These are phyloP conservation scores for Cassiopea xamachana DNA, from an alignment of 30 jellyfish, hydroid and myxozoan species.

Conservation along the genomic window DNA sequence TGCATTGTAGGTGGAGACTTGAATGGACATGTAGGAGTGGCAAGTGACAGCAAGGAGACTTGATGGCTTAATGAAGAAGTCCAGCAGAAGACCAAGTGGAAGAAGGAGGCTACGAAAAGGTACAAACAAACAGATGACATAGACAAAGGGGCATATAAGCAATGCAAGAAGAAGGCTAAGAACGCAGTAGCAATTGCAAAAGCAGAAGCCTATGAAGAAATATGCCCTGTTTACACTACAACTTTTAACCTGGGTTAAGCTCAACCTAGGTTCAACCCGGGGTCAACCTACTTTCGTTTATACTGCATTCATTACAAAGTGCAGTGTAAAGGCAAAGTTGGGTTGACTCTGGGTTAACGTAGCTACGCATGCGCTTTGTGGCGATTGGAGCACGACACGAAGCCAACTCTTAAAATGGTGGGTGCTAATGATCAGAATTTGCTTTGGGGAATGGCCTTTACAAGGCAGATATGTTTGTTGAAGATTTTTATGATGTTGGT, in stretches of 20 bases:
- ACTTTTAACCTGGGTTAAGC: constrained; percentile 23
- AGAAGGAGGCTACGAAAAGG: too few species aligned
- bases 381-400: neutral
- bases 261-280: constrained; percentile 49
- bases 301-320: constrained; percentile 18
- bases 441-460: constrained; percentile 35
- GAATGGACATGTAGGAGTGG: too few species aligned
- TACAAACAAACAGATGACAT: too few species aligned
- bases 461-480: neutral
- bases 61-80: too few species aligned
- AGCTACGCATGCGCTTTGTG: constrained; percentile 51
- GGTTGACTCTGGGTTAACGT: constrained; percentile 59
- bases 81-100: too few species aligned
- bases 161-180: too few species aligned
- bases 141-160: too few species aligned
- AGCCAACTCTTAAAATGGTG: constrained; percentile 28
- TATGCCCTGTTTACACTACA: constrained; percentile 29
- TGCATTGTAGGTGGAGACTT: too few species aligned
- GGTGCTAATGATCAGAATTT: neutral
- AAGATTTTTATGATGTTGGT: neutral
- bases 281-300: constrained; percentile 36
- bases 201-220: too few species aligned
- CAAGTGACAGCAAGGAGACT: too few species aligned
- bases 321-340: constrained; percentile 47
- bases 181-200: too few species aligned